Percentiles rank a stretch among this genome's conserved stretches.
These are phyloP conservation scores for Etheostoma perlongum DNA, from an alignment of 2,797 vertebrate genomes.

Conservation along the genomic window DNA sequence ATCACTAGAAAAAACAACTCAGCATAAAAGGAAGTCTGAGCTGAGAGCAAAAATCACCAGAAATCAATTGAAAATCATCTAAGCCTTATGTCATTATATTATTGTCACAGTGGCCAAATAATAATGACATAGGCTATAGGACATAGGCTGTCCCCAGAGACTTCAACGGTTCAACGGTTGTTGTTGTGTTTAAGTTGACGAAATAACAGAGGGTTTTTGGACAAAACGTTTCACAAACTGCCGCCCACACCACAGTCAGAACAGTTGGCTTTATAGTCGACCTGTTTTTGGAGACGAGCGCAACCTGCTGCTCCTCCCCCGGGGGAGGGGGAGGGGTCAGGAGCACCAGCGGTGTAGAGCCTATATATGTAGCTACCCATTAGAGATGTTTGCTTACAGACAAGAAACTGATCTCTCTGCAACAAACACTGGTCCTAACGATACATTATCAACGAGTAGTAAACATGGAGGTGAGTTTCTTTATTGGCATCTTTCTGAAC, in stretches of 20 bases:
- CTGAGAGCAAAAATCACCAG: not conserved
- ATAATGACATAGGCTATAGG: no score
- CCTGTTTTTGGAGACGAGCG: conserved; percentile 51
- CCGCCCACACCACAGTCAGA: not conserved
- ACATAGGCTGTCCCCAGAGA: not conserved
- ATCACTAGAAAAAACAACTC: not conserved
- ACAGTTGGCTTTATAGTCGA: conserved; percentile 52
- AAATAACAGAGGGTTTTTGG: not conserved
- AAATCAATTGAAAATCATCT: not conserved
- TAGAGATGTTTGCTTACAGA: fast-evolving
- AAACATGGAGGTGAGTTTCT: conserved; percentile 62
- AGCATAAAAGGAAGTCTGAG: not conserved
- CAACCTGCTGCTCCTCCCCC: not conserved
- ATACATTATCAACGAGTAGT: not conserved
- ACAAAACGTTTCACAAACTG: conserved; percentile 30
- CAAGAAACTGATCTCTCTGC: fast-evolving
- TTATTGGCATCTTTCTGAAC: not conserved
- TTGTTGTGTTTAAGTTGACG: not conserved
- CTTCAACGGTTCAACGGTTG: not conserved
- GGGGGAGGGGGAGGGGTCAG: conserved; percentile 27
- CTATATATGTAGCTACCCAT: conserved; percentile 41
- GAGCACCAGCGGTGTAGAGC: not conserved
- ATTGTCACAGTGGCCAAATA: no score
- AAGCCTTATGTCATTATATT: not conserved
- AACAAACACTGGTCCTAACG: not conserved